Conservation (phyloP, 2,113 vertebrate species). For the Taxidea taxus region DNA sequence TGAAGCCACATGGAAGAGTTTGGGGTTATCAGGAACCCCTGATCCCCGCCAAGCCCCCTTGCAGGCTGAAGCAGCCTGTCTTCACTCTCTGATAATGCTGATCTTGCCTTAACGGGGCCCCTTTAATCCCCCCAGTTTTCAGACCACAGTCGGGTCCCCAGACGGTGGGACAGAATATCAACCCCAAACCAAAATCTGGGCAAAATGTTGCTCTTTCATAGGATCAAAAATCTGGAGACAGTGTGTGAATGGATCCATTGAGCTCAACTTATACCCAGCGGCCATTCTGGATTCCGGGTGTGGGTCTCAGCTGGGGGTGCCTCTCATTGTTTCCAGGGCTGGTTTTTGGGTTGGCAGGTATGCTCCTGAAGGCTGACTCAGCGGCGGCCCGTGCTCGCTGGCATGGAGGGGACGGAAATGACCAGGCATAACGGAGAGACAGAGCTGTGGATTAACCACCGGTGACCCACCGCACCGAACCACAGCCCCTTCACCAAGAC, state of each 20-base stretch:
- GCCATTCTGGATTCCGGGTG: neutral
- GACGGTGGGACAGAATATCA: neutral
- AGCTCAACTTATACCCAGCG: neutral
- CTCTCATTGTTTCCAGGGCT: neutral
- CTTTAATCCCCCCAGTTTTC: neutral
- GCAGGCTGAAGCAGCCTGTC: neutral
- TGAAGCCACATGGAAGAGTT: neutral
- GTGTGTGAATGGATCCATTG: neutral
- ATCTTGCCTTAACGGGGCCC: neutral
- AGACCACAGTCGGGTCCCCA: neutral
- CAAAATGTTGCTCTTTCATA: neutral
- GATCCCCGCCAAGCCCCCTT: neutral
- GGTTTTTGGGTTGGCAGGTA: too few species aligned
- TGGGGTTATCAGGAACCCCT: neutral
- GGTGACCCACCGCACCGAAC: rapidly evolving
- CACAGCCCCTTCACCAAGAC: neutral
- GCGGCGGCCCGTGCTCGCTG: rapidly evolving
- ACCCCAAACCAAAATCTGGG: neutral
- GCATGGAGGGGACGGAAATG: neutral
- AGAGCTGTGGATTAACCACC: too few species aligned
- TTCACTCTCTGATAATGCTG: neutral
- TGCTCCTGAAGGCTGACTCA: neutral
- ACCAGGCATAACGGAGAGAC: rapidly evolving
- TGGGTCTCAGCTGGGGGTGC: too few species aligned
- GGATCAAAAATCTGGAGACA: neutral